Conservation (phyloP, 1,140 invertebrate species). For the Himalopsyche phryganea region DNA sequence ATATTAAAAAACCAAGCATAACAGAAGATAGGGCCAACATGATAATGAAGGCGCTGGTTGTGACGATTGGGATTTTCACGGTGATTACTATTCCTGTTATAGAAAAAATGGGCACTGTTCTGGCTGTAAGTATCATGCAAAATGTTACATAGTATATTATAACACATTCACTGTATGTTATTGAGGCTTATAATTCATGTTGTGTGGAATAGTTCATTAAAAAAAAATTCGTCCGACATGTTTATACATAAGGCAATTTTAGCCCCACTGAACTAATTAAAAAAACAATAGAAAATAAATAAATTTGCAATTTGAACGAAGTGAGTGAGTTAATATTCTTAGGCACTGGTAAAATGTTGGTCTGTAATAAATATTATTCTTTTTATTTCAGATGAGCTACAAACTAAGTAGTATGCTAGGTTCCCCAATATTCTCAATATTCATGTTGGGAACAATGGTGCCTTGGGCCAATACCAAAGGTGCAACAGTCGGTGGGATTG, state of each 20-base stretch:
- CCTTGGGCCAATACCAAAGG: slow-evolving; percentile 70
- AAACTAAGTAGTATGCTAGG: slow-evolving; percentile 63
- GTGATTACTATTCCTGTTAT: slow-evolving; percentile 55
- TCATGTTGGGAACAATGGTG: slow-evolving; percentile 70
- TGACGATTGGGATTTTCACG: slow-evolving; percentile 53
- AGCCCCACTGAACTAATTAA: too few relatives aligned
- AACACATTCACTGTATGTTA: background rate
- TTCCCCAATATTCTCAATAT: slow-evolving; percentile 72
- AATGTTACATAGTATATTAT: background rate
- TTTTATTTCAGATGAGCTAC: slow-evolving; percentile 40
- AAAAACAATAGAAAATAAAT: too few relatives aligned
- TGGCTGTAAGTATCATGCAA: slow-evolving; percentile 29
- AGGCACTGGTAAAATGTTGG: too few relatives aligned
- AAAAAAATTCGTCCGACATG: background rate
- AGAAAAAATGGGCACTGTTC: slow-evolving; percentile 54
- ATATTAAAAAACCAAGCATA: slow-evolving; percentile 51
- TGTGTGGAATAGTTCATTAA: background rate
- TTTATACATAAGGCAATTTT: too few relatives aligned
- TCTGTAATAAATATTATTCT: too few relatives aligned
- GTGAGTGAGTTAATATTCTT: too few relatives aligned
- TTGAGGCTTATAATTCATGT: background rate
- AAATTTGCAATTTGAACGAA: too few relatives aligned
- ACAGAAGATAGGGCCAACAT: slow-evolving; percentile 51
- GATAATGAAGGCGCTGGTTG: slow-evolving; percentile 57
- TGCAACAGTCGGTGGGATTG: slow-evolving; percentile 63